Evolutionary conservation across 2,888 invertebrate genomes (phyloP), one percentile per base, ranked within the genome.

Genomic region (Synanthedon andrenaeformis): DNA sequence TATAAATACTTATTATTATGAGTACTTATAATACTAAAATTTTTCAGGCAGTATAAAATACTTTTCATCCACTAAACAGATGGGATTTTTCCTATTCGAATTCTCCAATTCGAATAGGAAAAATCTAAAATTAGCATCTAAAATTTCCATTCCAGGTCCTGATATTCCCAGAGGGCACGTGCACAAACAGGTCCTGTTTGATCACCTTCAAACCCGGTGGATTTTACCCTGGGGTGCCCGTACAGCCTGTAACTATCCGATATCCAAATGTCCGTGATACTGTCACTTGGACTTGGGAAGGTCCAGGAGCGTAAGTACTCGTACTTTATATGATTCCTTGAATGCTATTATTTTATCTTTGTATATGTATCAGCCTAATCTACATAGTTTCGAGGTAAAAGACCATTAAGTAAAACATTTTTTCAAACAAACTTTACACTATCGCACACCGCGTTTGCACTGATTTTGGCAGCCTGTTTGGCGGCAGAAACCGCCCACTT

Each of bases 111-210:
- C n/a, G n/a, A n/a, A n/a, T n/a, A n/a, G n/a, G n/a, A n/a, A n/a
- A n/a, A n/a, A n/a, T n/a, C n/a, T n/a, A n/a, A n/a, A n/a, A n/a
- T n/a, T n/a, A n/a, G n/a, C n/a, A n/a, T n/a, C n/a, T n/a, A n/a
- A n/a, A 35, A 35, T 35, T 35, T 10, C 35, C 10, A 35, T 45
- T 77, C 4, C 85, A 93, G 91, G 92, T 98, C 53, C 90, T 97
- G 57, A 96, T 98, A 68, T 98, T 98, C 80, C 96, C 98, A 0
- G 98, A 98, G 79, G 98, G 98, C 51, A 98, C 98, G 0, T 98
- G 97, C 79, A 97, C 98, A 41, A 98, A 98, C 84, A 91, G 97
- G 28, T 93, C 94, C 0, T 96, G 96, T 70, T 86, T 98, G 64
- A 95, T 96, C 64, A 94, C 95, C 42, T 96, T 96, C 81, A 96